Evolutionary conservation across 2,797 vertebrate species (phyloP), one percentile per base, ranked within the genome.

Genomic region (Myotis vivesi): DNA sequence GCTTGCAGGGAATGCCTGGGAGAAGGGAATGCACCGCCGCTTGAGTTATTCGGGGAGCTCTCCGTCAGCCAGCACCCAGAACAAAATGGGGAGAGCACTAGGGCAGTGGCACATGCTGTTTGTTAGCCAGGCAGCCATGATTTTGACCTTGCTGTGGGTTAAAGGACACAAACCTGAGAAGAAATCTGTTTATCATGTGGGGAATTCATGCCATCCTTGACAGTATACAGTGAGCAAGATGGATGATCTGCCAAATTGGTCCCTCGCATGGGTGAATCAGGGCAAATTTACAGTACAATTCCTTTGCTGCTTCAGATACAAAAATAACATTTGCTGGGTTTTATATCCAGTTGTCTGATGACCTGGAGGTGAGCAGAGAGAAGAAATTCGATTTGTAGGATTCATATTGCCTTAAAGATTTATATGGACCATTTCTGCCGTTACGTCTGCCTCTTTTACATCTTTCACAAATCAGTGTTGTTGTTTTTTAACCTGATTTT

Each of bases 121-220:
- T 98, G 97, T 98, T 96, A 97, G 97, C 97, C 55, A 73, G 97
- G 98, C 97, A 97, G 98, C 98, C 98, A 86, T 97, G 96, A 93
- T 98, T 97, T 92, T 97, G 98, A 98, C 98, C 98, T 99, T 98
- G 98, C 97, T 97, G 97, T 97, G 97, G 98, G 98, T 98, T 98
- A 98, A 98, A 98, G 98, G 98, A 98, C 98, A 93, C 97, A 96
- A 97, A 98, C 98, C 98, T 97, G 97, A 97, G 96, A 96, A 98
- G 98, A 98, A 98, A 98, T 98, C 98, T 98, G 98, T 98, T 98
- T 98, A 98, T 98, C 98, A 98, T 97, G 98, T 96, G 80, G 97
- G 98, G 97, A 97, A 98, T 98, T 97, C 97, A 57, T 98, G 98
- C 97, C 98, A 95, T 97, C 98, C 98, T 97, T 98, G 98, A 98